A percentile compares a stretch with the other conserved stretches of the same genome.
These are phyloP conservation scores for Hippasteria phrygiana DNA, from an alignment of 53 echinoderm and acorn worm genomes.

Conservation along the genomic window DNA sequence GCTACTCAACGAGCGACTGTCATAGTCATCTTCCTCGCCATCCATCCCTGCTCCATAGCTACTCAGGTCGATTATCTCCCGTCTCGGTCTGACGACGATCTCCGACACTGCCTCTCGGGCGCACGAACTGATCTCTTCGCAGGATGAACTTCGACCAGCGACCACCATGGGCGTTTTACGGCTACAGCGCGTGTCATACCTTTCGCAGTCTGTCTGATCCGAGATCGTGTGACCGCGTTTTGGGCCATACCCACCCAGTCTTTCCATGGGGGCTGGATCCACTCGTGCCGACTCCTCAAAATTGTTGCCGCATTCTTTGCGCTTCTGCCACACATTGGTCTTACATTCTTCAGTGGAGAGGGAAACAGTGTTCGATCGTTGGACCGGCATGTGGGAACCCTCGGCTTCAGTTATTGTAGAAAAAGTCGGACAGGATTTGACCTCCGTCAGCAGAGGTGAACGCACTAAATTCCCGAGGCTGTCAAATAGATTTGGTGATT, in stretches of 20 bases:
- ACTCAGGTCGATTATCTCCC: conserved; percentile 71
- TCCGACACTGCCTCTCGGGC: conserved; percentile 94
- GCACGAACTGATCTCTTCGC: conserved; percentile 96
- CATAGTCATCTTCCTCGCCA: conserved; percentile 87
- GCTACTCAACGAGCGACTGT: conserved; percentile 93
- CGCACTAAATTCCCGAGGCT: conserved; percentile 46
- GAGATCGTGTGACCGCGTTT: conserved; percentile 44
- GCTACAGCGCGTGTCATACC: conserved; percentile 58
- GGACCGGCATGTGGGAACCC: not conserved
- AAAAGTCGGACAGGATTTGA: conserved; percentile 45
- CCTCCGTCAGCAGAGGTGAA: conserved; percentile 30
- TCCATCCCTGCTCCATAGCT: conserved; percentile 80
- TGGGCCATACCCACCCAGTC: conserved; percentile 25
- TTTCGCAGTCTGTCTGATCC: conserved; percentile 64
- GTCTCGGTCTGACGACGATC: conserved; percentile 86
- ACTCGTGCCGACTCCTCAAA: conserved; percentile 54
- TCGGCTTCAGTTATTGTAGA: conserved; percentile 43
- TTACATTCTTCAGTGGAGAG: conserved; percentile 43
- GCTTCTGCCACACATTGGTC: conserved; percentile 80
- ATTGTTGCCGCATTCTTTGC: conserved; percentile 79
- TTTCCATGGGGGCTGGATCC: conserved; percentile 63
- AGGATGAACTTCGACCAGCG: conserved; percentile 86
- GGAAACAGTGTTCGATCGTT: not conserved
- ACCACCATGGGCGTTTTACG: conserved; percentile 69
- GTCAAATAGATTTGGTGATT: conserved; percentile 43